A percentile compares a stretch with the other conserved stretches of the same genome.
Evolutionary conservation across 2,797 vertebrate species (phyloP).

Genomic region (Megaceryle alcyon): DNA sequence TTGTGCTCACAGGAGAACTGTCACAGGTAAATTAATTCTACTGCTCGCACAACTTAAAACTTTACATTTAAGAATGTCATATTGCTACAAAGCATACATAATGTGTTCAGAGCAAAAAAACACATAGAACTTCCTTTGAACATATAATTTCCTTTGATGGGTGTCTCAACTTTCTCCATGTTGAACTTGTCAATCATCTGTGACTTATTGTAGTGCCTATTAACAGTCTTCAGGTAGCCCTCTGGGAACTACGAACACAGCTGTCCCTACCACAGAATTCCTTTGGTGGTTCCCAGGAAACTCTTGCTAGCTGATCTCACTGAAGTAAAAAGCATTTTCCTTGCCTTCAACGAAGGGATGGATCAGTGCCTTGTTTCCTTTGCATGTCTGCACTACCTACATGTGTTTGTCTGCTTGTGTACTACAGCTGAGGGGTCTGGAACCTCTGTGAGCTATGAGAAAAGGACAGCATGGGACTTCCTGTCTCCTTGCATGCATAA

Average conservation of each 20-base stretch:
- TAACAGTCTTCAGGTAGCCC: background rate
- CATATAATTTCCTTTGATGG: background rate
- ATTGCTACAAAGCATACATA: background rate
- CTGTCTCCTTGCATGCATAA: background rate
- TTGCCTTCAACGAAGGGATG: background rate
- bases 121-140: background rate
- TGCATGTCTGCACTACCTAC: background rate
- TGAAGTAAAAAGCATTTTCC: background rate
- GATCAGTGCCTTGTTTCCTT: background rate
- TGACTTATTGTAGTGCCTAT: background rate
- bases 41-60: background rate
- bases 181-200: background rate
- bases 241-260: background rate
- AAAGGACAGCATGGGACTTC: background rate
- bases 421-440: background rate
- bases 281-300: background rate
- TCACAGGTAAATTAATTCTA: constrained; percentile 82
- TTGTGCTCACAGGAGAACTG: constrained; percentile 86
- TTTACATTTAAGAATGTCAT: background rate
- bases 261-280: background rate
- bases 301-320: background rate
- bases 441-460: background rate
- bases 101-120: background rate
- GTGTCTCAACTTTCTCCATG: background rate
- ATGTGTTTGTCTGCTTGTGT: rapidly evolving